phyloP scores from a whole-genome alignment of 2,888 invertebrate genomes.

The Stratiomys singularior region DNA sequence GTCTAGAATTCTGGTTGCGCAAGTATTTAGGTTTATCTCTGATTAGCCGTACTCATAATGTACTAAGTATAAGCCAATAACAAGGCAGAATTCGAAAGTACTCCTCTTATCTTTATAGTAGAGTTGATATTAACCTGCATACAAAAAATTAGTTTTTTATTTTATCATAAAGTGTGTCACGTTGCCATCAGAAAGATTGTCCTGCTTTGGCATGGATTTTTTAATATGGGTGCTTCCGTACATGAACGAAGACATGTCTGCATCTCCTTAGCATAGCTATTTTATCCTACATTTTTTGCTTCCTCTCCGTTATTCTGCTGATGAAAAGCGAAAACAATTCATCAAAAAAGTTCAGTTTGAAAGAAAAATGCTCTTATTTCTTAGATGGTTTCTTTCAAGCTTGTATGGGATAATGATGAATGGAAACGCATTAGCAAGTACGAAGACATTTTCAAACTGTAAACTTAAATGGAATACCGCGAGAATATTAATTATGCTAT shows the following conservation, averaged over 20 bases:
- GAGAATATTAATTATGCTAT: too few species aligned
- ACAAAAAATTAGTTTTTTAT: conserved; percentile 7
- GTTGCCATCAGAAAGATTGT: conserved; percentile 1
- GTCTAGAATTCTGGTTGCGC: too few species aligned
- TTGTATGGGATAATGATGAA: conserved; percentile 7
- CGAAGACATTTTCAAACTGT: background rate
- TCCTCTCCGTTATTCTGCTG: background rate
- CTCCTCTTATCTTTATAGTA: background rate
- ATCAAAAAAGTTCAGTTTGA: conserved; percentile 5
- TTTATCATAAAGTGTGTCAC: background rate
- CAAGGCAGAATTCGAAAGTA: background rate
- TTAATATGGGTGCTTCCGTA: background rate
- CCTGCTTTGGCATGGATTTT: conserved; percentile 18
- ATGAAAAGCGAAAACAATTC: conserved; percentile 28
- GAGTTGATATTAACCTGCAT: conserved; percentile 18
- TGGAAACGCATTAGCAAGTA: conserved; percentile 30
- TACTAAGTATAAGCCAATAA: background rate
- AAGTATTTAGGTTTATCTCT: too few species aligned
- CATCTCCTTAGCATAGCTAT: conserved; percentile 31
- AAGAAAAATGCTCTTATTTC: background rate
- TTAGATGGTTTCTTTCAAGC: background rate
- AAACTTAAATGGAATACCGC: background rate
- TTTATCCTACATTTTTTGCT: background rate
- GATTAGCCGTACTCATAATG: too few species aligned
- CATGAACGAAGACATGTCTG: background rate